These are phyloP conservation scores for Perizoma flavofasciatum DNA, from an alignment of 2,888 invertebrate genomes.

Conservation along the genomic window DNA sequence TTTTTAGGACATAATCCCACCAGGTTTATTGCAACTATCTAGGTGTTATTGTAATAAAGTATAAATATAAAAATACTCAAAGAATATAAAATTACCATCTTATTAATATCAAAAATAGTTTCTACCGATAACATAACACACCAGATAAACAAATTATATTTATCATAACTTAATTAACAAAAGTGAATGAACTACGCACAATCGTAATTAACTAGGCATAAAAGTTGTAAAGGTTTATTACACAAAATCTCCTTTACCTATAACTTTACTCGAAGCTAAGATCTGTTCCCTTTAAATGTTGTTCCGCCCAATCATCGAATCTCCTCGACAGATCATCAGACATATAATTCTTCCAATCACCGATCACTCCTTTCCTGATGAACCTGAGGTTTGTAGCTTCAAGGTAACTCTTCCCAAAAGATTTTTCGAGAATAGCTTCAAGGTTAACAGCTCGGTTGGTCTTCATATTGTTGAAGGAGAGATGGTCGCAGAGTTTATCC, in stretches of 20 bases:
- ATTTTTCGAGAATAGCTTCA: conserved; percentile 84
- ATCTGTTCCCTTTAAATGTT: conserved; percentile 85
- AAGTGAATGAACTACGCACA: no score
- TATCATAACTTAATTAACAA: no score
- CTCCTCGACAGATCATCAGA: conserved; percentile 86
- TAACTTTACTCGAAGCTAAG: conserved; percentile 82
- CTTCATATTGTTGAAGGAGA: conserved; percentile 93
- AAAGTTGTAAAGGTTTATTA: no score
- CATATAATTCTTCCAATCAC: conserved; percentile 92
- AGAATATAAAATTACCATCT: not conserved
- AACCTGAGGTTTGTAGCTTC: conserved; percentile 84
- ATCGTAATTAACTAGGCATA: no score
- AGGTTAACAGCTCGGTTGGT: conserved; percentile 91
- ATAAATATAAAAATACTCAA: not conserved
- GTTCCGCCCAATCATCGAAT: conserved; percentile 89
- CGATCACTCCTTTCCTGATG: conserved; percentile 90
- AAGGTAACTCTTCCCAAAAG: conserved; percentile 73
- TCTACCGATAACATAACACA: not conserved
- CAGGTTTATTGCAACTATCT: not conserved
- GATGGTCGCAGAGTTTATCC: conserved; percentile 87
- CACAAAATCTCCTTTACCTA: no score
- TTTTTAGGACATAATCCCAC: not conserved
- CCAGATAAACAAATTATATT: not conserved
- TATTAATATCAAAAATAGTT: not conserved
- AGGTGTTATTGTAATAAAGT: not conserved